phyloP scores from a whole-genome alignment of 2,113 vertebrate genomes.

The Lipophrys pholis region DNA sequence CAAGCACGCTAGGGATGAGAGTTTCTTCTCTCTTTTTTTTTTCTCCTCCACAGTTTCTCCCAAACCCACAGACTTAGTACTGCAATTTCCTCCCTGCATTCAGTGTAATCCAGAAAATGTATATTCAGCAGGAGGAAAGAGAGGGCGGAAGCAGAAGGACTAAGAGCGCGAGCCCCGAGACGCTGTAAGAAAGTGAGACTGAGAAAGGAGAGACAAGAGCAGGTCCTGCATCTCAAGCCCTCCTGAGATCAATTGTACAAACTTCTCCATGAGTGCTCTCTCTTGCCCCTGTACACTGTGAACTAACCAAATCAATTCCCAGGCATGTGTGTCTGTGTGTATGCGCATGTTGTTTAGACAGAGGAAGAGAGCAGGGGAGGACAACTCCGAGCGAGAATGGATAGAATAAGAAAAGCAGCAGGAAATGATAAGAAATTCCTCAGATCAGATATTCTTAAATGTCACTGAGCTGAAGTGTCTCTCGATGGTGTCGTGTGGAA shows the following conservation, averaged over 20 bases:
- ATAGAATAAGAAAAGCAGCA: constrained; percentile 44
- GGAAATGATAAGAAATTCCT: constrained; percentile 73
- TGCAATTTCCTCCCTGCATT: constrained; percentile 37
- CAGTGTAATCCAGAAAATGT: constrained; percentile 72
- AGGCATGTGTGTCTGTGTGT: constrained; percentile 38
- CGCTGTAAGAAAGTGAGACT: constrained; percentile 8
- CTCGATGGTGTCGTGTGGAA: constrained; percentile 41
- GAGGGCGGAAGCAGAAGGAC: neutral
- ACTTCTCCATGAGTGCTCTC: constrained; percentile 78
- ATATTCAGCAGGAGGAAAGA: constrained; percentile 64
- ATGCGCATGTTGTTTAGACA: constrained; percentile 43
- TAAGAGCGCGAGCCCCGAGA: constrained; percentile 13
- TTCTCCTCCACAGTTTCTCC: constrained; percentile 48
- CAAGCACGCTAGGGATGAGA: constrained; percentile 58
- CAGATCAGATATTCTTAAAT: constrained; percentile 82
- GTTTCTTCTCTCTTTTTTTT: constrained; percentile 28
- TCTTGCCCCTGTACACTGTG: constrained; percentile 62
- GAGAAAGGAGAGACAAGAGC: constrained; percentile 32
- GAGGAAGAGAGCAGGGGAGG: constrained; percentile 30
- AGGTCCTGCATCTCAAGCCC: constrained; percentile 67
- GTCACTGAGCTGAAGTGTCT: constrained; percentile 74
- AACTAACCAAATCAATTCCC: constrained; percentile 74
- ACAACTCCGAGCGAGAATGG: constrained; percentile 34
- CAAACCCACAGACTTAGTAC: constrained; percentile 39
- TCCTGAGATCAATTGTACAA: constrained; percentile 84